Evolutionary conservation across 1,140 invertebrate species (phyloP), one percentile per base, ranked within the genome.

Genomic region (Papilio xuthus): DNA sequence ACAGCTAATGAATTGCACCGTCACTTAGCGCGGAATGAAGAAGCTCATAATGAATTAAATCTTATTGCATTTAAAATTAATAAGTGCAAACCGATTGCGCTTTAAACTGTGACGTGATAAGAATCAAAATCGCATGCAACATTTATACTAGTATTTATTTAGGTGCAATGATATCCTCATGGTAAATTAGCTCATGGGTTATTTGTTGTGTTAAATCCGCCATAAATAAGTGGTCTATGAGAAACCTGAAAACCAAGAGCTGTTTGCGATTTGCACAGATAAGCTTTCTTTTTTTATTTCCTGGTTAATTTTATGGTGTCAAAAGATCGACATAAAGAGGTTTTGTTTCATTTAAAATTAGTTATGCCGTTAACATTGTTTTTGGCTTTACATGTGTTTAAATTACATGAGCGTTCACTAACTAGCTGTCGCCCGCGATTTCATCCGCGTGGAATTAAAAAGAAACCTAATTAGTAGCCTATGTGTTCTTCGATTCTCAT

Each of bases 121-220:
- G 79, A 76, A 80, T 69, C 37, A 88, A 81, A 78, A 67, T 80
- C 32, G 8, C 44, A 4, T 42, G 10, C 10, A 42, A 47, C 18
- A 63, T 70, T 83, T 77, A 32, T 13, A 23, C 2, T 32, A 76
- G 69, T 89, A 90, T 90, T 92, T 90, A 87, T 84, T 92, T 92
- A 92, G 90, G 90, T 92, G 90, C 88, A 92, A 84, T 87, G 88
- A 89, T 89, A 87, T 82, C 79, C 79, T 85, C 85, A 83, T 63
- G 76, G 79, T 72, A 44, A 81, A 81, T 82, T 80, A 82, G 79
- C 77, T 80, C 50, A 72, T 56, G 69, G 69, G 56, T 77, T 81
- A 86, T 86, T 77, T 82, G 32, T 47, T 13, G n/a, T 72, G 85
- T 86, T 87, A 79, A 89, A 90, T 90, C 84, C 83, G 78, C 72